A percentile compares a stretch with the other conserved stretches of the same genome.
These are phyloP conservation scores for Coregonus ussuriensis DNA, from an alignment of 2,797 vertebrate species.

Conservation along the genomic window DNA sequence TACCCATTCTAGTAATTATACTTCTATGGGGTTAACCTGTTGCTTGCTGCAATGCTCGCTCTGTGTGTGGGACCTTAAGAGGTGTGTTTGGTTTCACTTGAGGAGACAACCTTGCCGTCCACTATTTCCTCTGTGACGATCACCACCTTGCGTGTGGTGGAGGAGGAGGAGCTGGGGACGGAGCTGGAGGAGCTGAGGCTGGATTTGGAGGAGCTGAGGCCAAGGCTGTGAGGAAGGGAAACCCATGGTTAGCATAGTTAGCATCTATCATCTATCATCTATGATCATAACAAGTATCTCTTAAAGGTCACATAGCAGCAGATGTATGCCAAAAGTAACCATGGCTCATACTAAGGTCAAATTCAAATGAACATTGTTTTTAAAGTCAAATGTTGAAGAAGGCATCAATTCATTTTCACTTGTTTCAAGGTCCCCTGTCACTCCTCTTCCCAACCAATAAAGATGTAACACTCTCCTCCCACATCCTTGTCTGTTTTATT, in stretches of 20 bases:
- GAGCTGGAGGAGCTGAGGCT: not conserved
- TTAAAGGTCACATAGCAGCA: not conserved
- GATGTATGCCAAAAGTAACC: not conserved
- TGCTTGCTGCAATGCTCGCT: constrained; percentile 21
- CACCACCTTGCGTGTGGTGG: constrained; percentile 58
- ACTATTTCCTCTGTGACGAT: constrained; percentile 83
- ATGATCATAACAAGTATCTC: not conserved
- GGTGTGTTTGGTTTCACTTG: constrained; percentile 7
- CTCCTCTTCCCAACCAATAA: not conserved
- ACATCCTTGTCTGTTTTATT: not conserved
- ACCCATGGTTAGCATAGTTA: not conserved
- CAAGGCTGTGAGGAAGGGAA: not conserved
- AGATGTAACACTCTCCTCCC: not conserved
- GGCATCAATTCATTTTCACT: not conserved
- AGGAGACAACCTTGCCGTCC: constrained; percentile 79
- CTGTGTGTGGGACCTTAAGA: not conserved
- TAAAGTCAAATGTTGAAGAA: not conserved
- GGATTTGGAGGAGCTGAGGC: not conserved
- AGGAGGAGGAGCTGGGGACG: not conserved
- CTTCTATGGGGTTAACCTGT: not conserved
- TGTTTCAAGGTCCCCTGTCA: not conserved
- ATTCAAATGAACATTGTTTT: no score
- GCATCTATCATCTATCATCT: no score
- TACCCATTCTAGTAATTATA: not conserved
- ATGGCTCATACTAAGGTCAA: not conserved